Percentiles rank a stretch among this genome's conserved stretches.
Evolutionary conservation across 92 coral and sea anemone species (phyloP).

Genomic region (Porites lobata): DNA sequence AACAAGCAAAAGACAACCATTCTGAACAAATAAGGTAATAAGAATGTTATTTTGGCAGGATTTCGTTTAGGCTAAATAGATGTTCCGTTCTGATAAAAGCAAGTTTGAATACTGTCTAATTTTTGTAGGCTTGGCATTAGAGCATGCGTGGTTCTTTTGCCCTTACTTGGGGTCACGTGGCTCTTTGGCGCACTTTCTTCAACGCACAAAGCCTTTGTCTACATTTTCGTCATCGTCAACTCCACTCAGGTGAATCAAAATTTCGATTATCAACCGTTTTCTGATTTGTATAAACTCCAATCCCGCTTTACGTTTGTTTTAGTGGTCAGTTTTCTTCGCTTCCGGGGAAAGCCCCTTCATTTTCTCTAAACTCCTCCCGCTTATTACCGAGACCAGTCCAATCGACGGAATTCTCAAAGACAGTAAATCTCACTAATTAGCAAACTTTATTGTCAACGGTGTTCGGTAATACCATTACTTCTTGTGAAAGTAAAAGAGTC

Average conservation of each 20-base stretch:
- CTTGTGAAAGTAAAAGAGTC: no score
- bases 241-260: slow-evolving; percentile 22
- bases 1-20: slow-evolving; percentile 37
- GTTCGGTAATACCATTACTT: no score
- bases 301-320: background rate
- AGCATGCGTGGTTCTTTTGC: slow-evolving; percentile 30
- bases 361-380: no score
- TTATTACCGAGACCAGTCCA: no score
- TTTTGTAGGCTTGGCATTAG: slow-evolving; percentile 24
- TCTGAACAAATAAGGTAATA: slow-evolving; percentile 27
- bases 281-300: background rate
- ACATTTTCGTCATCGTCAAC: slow-evolving; percentile 36
- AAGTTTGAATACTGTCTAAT: background rate
- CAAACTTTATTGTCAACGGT: no score
- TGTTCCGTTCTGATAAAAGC: no score
- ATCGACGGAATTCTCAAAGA: no score
- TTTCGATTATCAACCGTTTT: background rate
- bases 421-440: no score
- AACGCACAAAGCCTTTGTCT: slow-evolving; percentile 37
- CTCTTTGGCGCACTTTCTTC: slow-evolving; percentile 25
- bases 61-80: background rate
- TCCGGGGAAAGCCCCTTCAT: no score
- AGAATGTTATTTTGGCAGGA: background rate
- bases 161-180: slow-evolving; percentile 46
- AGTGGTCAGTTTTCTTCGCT: background rate